Evolutionary conservation across 2,113 vertebrate species (phyloP).

Genomic region (Tachuris rubrigastra): DNA sequence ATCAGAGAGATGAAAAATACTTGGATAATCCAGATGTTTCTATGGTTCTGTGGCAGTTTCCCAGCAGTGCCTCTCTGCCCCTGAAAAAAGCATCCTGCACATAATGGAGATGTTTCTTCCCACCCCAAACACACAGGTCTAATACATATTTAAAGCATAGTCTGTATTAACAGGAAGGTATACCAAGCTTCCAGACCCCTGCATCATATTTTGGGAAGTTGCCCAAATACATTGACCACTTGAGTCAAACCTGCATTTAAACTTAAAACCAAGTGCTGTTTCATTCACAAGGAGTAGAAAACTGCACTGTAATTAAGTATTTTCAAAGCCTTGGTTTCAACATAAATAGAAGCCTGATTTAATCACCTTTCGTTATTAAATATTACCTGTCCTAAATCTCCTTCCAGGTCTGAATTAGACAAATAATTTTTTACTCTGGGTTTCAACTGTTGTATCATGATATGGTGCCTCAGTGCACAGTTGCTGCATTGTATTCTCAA

Average conservation of each 20-base stretch:
- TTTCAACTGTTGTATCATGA: background rate
- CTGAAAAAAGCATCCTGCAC: background rate
- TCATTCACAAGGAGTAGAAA: background rate
- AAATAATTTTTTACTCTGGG: background rate
- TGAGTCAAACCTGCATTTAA: background rate
- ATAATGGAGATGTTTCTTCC: background rate
- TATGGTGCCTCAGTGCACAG: background rate
- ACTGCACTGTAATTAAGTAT: background rate
- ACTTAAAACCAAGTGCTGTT: background rate
- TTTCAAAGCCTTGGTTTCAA: background rate
- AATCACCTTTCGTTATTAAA: background rate
- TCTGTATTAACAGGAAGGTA: background rate
- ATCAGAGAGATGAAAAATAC: background rate
- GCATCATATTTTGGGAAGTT: background rate
- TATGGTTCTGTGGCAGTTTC: background rate
- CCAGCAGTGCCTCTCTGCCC: background rate
- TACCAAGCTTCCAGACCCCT: background rate
- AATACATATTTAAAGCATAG: background rate
- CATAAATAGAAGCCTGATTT: background rate
- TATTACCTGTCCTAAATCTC: background rate
- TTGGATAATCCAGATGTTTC: background rate
- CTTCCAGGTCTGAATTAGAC: background rate
- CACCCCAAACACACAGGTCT: background rate
- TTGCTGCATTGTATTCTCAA: background rate
- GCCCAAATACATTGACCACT: background rate